Evolutionary conservation across 2,797 vertebrate species (phyloP).

Genomic region (Muraenolepis orangiensis): DNA sequence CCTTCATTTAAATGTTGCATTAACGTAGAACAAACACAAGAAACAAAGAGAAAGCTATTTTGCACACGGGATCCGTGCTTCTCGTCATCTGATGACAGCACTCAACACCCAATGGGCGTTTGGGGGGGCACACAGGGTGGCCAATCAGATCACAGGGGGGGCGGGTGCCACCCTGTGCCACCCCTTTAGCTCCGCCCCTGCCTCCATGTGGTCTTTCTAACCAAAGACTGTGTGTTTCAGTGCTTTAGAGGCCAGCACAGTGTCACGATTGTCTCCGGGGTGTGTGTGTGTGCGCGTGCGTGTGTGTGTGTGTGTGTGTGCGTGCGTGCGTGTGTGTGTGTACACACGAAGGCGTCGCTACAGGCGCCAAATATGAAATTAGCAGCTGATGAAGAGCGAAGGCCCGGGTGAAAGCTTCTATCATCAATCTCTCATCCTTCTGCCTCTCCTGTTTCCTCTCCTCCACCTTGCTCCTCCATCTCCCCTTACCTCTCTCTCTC

Average conservation of each 20-base stretch:
- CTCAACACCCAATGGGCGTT: no score
- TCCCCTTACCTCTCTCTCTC: conserved; percentile 27
- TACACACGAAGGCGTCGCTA: conserved; percentile 22
- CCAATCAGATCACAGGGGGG: no score
- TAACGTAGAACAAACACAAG: no score
- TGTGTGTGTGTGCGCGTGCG: conserved; percentile 11
- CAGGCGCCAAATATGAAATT: conserved; percentile 64
- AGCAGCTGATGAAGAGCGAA: conserved; percentile 71
- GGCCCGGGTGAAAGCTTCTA: conserved; percentile 61
- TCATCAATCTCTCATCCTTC: conserved; percentile 74
- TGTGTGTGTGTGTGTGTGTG: conserved; percentile 9
- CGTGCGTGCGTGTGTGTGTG: conserved; percentile 13
- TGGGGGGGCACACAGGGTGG: no score
- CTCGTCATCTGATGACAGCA: no score
- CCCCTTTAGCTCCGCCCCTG: no score
- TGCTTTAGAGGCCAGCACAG: conserved; percentile 8
- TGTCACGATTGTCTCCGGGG: conserved; percentile 1
- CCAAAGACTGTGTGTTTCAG: conserved; percentile 3
- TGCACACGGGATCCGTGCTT: no score
- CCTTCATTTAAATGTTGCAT: no score
- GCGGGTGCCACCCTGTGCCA: no score
- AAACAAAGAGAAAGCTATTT: no score
- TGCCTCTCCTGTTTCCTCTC: conserved; percentile 53
- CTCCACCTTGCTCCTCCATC: conserved; percentile 21
- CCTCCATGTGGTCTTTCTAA: not conserved